Evolutionary conservation across 2,888 invertebrate genomes (phyloP), one percentile per base, ranked within the genome.

Genomic region (Mesorhabditis spiculigera): DNA sequence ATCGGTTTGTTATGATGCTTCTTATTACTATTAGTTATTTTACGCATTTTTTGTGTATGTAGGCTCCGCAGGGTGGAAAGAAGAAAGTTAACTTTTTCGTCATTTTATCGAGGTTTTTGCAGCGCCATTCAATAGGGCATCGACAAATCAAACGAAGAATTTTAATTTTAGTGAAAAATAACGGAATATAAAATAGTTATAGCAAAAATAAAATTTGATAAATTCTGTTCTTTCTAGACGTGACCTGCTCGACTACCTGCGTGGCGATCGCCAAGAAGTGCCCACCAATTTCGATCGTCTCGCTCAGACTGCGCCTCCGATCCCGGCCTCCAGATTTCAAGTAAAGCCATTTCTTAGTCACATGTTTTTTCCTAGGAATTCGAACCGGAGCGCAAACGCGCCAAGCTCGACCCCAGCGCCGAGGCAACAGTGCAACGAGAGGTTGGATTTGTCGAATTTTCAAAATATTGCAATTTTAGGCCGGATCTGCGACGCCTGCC

Each of bases 171-270:
- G 5, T 8, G n/a, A 3, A 45, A n/a, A 68, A 68, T 28, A 58
- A 58, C 8, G 13, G 50, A 68, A 64, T 41, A 43, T n/a, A 4
- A 58, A n/a, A n/a, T 67, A 43, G 10, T 2, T 67, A 58, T 67
- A 58, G n/a, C 28, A 43, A 13, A n/a, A 61, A 8, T 62, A 5
- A 8, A 5, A 16, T 63, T 4, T 41, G 50, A 1, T 43, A 13
- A 42, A 62, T 61, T 42, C 10, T 45, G 4, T 45, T 62, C 4
- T 41, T 16, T 77, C 61, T 43, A 81, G 81, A 62, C 76, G 76
- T 63, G 80, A 77, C 42, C 70, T 84, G 28, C 68, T 74, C 16
- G 81, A 81, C 50, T 84, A 72, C 62, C 71, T 84, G 28, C 65
- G 71, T 13, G 78, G 83, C 5, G 73, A 76, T 5, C 70, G 75